Conservation (phyloP, 1,140 invertebrate genomes). For the Polypedilum vanderplanki region DNA sequence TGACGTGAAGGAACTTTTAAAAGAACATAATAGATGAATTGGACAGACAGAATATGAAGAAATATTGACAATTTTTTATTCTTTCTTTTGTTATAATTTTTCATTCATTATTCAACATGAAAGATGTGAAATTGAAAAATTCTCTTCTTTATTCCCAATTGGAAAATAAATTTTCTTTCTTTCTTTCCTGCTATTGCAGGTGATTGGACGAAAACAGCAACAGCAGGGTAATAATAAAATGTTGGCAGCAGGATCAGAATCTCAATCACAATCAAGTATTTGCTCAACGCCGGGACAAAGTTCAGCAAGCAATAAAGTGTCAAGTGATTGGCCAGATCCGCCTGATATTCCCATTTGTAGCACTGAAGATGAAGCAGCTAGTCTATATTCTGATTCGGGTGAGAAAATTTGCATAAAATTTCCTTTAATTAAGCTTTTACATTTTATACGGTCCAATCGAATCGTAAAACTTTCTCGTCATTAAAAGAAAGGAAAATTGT, state of each 20-base stretch:
- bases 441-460: no score
- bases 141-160: background rate
- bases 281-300: constrained; percentile 50
- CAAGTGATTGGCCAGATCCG: constrained; percentile 59
- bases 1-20: no score
- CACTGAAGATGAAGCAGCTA: constrained; percentile 57
- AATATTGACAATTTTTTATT: background rate
- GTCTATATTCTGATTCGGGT: constrained; percentile 60
- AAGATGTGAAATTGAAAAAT: constrained; percentile 24
- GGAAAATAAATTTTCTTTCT: background rate
- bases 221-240: constrained; percentile 47
- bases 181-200: background rate
- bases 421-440: no score
- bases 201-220: constrained; percentile 50
- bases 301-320: constrained; percentile 36
- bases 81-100: background rate
- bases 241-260: constrained; percentile 52
- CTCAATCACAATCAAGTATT: constrained; percentile 53
- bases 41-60: no score
- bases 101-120: background rate
- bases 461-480: no score
- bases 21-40: no score
- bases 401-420: constrained; percentile 32
- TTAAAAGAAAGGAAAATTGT: no score
- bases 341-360: constrained; percentile 56